Percentiles rank a stretch among this genome's conserved stretches.
phyloP scores from a whole-genome alignment of 1,140 invertebrate species.

The Drosophila virilis region DNA sequence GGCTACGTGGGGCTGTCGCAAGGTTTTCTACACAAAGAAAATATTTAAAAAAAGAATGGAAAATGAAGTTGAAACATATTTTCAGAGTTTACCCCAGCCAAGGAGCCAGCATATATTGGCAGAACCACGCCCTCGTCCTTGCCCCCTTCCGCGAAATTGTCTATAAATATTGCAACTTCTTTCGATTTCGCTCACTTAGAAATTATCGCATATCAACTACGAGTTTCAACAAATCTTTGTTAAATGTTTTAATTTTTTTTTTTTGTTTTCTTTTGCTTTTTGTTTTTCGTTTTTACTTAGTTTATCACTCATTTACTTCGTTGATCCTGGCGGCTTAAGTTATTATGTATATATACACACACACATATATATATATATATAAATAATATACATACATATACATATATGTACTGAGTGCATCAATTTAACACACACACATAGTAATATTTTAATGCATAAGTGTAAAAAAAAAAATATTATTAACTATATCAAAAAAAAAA shows the following conservation, averaged over 20 bases:
- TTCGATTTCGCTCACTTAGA: slow-evolving; percentile 20
- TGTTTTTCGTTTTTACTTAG: slow-evolving; percentile 16
- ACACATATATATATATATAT: slow-evolving; percentile 34
- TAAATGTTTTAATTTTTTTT: slow-evolving; percentile 4
- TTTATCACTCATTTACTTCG: slow-evolving; percentile 83
- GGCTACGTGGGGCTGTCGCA: slow-evolving; percentile 2
- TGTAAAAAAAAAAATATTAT: slow-evolving; percentile 61
- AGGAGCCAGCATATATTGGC: slow-evolving; percentile 5
- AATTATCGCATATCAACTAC: slow-evolving; percentile 22
- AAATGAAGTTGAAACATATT: not conserved
- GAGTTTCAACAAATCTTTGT: slow-evolving; percentile 33
- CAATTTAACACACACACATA: slow-evolving; percentile 22
- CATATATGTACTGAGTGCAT: slow-evolving; percentile 38
- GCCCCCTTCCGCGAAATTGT: slow-evolving; percentile 40
- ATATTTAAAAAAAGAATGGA: not conserved
- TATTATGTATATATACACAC: slow-evolving; percentile 51
- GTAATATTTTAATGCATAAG: slow-evolving; percentile 22
- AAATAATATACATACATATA: slow-evolving; percentile 23
- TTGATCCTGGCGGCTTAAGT: slow-evolving; percentile 81
- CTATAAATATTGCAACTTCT: slow-evolving; percentile 65
- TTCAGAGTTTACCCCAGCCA: not conserved
- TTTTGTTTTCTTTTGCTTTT: slow-evolving; percentile 30
- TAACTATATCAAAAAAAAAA: slow-evolving; percentile 68
- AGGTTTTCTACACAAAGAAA: not conserved
- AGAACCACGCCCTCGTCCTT: not conserved